phyloP scores from a whole-genome alignment of 1,140 invertebrate genomes.

The Drosophila subpulchrella region DNA sequence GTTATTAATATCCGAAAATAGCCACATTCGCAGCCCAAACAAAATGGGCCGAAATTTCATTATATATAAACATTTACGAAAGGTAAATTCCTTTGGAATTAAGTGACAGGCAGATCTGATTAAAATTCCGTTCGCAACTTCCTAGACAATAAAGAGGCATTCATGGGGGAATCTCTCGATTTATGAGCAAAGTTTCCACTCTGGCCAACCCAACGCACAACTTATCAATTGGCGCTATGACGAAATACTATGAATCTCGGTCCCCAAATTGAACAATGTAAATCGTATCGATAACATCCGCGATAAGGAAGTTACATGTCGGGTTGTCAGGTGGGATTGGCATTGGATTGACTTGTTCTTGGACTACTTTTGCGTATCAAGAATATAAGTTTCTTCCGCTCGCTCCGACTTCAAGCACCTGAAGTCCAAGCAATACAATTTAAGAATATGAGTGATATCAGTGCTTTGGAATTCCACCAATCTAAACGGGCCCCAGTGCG shows the following conservation, averaged over 20 bases:
- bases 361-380: conserved; percentile 41
- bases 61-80: background rate
- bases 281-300: conserved; percentile 37
- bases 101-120: conserved; percentile 12
- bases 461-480: conserved; percentile 62
- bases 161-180: conserved; percentile 16
- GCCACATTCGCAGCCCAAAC: background rate
- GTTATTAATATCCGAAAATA: conserved; percentile 44
- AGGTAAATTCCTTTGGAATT: background rate
- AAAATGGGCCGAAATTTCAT: conserved; percentile 18
- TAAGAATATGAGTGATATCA: conserved; percentile 61
- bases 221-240: conserved; percentile 21
- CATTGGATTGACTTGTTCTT: conserved; percentile 47
- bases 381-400: conserved; percentile 24
- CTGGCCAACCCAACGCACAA: background rate
- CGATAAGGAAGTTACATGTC: conserved; percentile 56
- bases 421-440: conserved; percentile 15
- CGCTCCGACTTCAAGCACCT: conserved; percentile 3
- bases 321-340: conserved; percentile 22
- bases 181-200: conserved; percentile 40
- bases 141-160: conserved; percentile 32
- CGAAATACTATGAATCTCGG: conserved; percentile 36
- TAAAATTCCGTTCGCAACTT: conserved; percentile 33
- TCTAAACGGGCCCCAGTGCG: conserved; percentile 25
- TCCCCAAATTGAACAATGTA: conserved; percentile 56